phyloP scores from a whole-genome alignment of 1,140 invertebrate species.

The Ectropis grisescens region DNA sequence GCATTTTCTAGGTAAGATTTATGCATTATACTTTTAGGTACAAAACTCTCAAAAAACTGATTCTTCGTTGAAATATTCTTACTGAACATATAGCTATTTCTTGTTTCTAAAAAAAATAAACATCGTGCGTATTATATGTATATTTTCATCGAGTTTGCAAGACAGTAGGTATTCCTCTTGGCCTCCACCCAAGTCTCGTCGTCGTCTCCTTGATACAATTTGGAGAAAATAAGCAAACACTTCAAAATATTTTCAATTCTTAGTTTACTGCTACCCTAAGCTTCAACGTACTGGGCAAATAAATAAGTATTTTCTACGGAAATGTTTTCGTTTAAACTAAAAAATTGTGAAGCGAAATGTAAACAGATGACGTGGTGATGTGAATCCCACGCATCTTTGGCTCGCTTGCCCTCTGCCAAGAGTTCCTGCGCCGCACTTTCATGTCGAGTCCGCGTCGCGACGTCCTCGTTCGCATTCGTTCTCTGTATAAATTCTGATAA shows the following conservation, averaged over 20 bases:
- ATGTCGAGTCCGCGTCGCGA: constrained; percentile 6
- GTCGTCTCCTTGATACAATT: constrained; percentile 30
- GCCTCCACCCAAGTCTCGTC: constrained; percentile 31
- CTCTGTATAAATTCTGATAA: constrained; percentile 13
- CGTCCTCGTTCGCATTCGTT: constrained; percentile 14
- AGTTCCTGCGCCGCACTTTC: constrained; percentile 22
- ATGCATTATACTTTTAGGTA: no score
- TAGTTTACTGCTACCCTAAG: no score
- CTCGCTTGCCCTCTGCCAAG: constrained; percentile 31
- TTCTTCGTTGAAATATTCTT: no score
- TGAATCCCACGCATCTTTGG: constrained; percentile 22
- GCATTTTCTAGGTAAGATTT: no score
- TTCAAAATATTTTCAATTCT: constrained; percentile 30
- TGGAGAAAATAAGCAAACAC: constrained; percentile 19
- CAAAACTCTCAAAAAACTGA: no score
- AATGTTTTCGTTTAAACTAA: no score
- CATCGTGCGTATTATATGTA: no score
- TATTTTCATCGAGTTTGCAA: no score
- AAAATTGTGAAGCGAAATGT: constrained; percentile 11
- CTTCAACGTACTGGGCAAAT: no score
- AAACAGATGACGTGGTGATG: constrained; percentile 24
- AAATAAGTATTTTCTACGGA: no score
- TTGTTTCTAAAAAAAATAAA: no score
- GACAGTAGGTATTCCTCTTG: constrained; percentile 25
- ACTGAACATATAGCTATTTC: no score